Percentiles rank a stretch among this genome's conserved stretches.
phyloP scores from a whole-genome alignment of 2,113 vertebrate genomes.

The Leiothrix lutea region DNA sequence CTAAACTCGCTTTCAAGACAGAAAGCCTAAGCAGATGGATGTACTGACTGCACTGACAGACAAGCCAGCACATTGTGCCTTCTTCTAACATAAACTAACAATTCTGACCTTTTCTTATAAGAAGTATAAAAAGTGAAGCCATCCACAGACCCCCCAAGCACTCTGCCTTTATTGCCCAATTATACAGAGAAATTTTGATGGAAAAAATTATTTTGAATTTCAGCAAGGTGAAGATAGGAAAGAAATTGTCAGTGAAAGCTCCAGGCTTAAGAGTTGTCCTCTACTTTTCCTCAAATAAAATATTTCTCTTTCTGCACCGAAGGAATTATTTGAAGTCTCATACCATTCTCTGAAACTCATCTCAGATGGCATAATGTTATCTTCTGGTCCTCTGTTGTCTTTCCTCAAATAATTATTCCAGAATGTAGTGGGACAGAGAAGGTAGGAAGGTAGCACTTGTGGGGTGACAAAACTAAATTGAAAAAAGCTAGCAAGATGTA shows the following conservation, averaged over 20 bases:
- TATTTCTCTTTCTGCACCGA: not conserved
- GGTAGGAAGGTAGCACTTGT: not conserved
- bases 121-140: not conserved
- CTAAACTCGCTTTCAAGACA: not conserved
- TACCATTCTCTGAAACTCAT: not conserved
- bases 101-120: not conserved
- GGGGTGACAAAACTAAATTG: not conserved
- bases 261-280: not conserved
- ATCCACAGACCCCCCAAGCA: not conserved
- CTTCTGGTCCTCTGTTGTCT: not conserved
- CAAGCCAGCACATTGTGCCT: not conserved
- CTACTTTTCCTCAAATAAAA: not conserved
- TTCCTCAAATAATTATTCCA: not conserved
- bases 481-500: not conserved
- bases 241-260: not conserved
- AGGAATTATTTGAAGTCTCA: not conserved
- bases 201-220: not conserved
- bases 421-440: not conserved
- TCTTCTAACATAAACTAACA: not conserved
- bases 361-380: not conserved
- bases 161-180: not conserved
- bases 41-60: not conserved
- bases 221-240: not conserved
- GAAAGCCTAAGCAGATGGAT: not conserved
- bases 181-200: not conserved